A percentile compares a stretch with the other conserved stretches of the same genome.
Conservation (phyloP, 2,113 vertebrate species). For the Chaetops frenatus region DNA sequence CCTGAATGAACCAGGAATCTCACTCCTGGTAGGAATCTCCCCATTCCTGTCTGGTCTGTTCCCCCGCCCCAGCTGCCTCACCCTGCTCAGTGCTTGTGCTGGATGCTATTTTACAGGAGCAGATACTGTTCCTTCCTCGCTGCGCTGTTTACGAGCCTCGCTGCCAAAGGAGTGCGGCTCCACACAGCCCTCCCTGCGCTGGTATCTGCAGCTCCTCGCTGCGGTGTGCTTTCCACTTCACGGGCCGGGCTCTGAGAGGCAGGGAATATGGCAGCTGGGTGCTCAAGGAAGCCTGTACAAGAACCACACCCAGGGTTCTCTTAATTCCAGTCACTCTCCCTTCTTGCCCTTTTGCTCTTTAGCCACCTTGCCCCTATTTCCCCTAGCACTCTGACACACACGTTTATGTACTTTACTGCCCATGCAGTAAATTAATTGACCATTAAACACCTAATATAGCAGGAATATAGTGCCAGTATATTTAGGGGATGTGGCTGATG, state of each 20-base stretch:
- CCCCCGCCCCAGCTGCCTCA: conserved; percentile 26
- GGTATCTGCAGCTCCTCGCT: not conserved
- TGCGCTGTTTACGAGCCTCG: not conserved
- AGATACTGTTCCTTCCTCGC: conserved; percentile 3
- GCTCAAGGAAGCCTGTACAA: not conserved
- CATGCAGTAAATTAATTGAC: not conserved
- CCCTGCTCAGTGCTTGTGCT: not conserved
- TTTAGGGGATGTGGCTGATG: not conserved
- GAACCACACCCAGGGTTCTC: not conserved
- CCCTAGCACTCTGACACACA: not conserved
- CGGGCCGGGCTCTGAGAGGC: not conserved
- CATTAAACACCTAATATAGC: not conserved
- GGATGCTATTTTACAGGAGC: conserved; percentile 9
- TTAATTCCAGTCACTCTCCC: not conserved
- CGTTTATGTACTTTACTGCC: not conserved
- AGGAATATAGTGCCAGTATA: not conserved
- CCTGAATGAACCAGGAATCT: conserved; percentile 51
- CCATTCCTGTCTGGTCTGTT: conserved; percentile 65
- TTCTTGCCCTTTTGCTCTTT: not conserved
- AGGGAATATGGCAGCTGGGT: not conserved
- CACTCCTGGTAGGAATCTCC: conserved; percentile 59
- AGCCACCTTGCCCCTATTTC: not conserved
- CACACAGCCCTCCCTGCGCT: not conserved
- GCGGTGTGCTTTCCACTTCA: not conserved
- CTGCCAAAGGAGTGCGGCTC: not conserved